phyloP scores from a whole-genome alignment of 2,113 vertebrate species.

The Atlantisia rogersi region DNA sequence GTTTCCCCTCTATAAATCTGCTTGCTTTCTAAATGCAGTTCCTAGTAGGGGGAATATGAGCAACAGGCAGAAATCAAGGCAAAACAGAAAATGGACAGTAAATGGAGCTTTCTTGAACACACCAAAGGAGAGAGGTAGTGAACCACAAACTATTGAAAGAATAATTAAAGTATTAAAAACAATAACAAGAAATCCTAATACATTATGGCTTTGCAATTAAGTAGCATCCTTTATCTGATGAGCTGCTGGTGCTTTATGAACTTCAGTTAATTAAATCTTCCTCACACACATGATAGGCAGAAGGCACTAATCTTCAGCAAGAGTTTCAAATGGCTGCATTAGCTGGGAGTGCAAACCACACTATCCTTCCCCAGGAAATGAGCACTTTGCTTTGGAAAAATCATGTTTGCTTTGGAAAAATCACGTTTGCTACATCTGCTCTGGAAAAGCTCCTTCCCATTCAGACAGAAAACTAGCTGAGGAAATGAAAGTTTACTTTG shows the following conservation, averaged over 20 bases:
- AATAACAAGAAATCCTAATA: not conserved
- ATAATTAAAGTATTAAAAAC: not conserved
- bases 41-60: not conserved
- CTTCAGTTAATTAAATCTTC: slow-evolving; percentile 16
- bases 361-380: not conserved
- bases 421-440: not conserved
- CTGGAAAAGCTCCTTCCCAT: not conserved
- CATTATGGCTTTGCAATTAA: not conserved
- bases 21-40: not conserved
- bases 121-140: not conserved
- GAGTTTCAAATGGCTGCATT: not conserved
- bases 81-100: not conserved
- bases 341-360: not conserved
- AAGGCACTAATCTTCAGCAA: slow-evolving; percentile 9
- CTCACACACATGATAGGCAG: not conserved
- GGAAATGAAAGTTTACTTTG: not conserved
- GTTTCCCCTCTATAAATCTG: not conserved
- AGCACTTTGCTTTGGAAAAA: not conserved
- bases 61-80: not conserved
- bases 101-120: not conserved
- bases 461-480: not conserved
- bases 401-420: not conserved
- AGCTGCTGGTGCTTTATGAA: not conserved
- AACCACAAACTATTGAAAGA: not conserved
- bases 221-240: not conserved